Evolutionary conservation across 2,113 vertebrate genomes (phyloP).

Genomic region (Oryzias celebensis): DNA sequence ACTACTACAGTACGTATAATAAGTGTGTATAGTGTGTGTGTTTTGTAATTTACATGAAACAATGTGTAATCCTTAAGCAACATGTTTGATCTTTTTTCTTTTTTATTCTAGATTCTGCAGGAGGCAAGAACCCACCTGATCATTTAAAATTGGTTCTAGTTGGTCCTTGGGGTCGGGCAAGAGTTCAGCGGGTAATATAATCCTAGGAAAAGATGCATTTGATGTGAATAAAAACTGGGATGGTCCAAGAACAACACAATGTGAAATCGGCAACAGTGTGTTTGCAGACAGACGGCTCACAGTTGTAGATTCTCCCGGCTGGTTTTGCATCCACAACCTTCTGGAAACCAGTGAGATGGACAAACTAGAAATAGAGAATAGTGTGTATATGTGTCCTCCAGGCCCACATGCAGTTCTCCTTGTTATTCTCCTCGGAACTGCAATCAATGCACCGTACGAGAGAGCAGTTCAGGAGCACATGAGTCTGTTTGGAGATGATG

Average conservation of each 20-base stretch:
- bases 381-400: slow-evolving; percentile 17
- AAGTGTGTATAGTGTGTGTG: too few relatives aligned
- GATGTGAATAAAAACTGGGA: neutral
- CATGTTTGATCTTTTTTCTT: neutral
- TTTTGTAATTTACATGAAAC: too few relatives aligned
- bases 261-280: neutral
- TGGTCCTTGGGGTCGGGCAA: neutral
- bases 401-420: slow-evolving; percentile 22
- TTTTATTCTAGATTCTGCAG: rapidly evolving
- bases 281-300: slow-evolving; percentile 5
- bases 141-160: slow-evolving; percentile 12
- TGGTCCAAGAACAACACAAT: neutral
- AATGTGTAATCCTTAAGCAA: too few relatives aligned
- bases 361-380: slow-evolving; percentile 18
- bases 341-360: slow-evolving; percentile 26
- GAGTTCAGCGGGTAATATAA: slow-evolving; percentile 3
- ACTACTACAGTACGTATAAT: too few relatives aligned
- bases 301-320: slow-evolving; percentile 23
- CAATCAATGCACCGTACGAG: neutral
- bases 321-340: slow-evolving; percentile 7
- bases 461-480: slow-evolving; percentile 12
- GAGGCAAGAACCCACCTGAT: neutral
- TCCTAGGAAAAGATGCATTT: slow-evolving; percentile 15
- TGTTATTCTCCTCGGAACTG: rapidly evolving
- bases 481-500: neutral